Base-by-base conservation (phyloP, 2,113 vertebrate genomes). In the Tupaia tana region DNA sequence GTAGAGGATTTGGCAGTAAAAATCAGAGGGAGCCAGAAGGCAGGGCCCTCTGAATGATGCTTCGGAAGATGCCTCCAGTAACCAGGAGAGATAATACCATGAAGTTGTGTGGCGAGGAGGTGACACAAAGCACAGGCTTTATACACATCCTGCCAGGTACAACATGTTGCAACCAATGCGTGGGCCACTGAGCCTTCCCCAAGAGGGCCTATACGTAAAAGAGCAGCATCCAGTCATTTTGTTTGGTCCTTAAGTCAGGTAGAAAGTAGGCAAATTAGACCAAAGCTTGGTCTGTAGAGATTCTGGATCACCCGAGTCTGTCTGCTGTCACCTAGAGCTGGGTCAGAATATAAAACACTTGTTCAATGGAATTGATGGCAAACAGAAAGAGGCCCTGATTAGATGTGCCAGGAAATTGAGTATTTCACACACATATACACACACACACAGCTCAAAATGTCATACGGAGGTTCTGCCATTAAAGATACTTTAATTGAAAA, bases 401-500 rank as follows among this genome's bases (percentile, higher is more conserved):
- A 61, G 70, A 73, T 52, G 19, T 3, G 13, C 19, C 13, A 29
- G 31, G 16, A 34, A 54, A 54, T 16, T 64, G 56, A n/a, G 54
- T 25, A 27, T 54, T n/a, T 64, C 14, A 86, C 3, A 78, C 56
- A 90, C 13, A n/a, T 19, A 84, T 31, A 58, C 59, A 79, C 34
- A 69, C 63, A 88, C 66, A 93, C 27, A 97, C 54, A 92, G 31
- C 81, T 94, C 91, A 94, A 95, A 73, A 70, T 89, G 83, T 92
- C 10, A 59, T 16, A 89, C 2, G 90, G 95, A 96, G 69, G 83
- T 70, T 75, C 77, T 85, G 89, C 14, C 27, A 94, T 90, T 85
- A 88, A 94, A 97, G 77, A 89, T 34, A 80, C 83, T 94, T 91
- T 95, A 97, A 96, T 19, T 91, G 90, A 94, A 95, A 67, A 67